Conservation (phyloP, 2,888 invertebrate genomes). For the Lepidonotus clava region DNA sequence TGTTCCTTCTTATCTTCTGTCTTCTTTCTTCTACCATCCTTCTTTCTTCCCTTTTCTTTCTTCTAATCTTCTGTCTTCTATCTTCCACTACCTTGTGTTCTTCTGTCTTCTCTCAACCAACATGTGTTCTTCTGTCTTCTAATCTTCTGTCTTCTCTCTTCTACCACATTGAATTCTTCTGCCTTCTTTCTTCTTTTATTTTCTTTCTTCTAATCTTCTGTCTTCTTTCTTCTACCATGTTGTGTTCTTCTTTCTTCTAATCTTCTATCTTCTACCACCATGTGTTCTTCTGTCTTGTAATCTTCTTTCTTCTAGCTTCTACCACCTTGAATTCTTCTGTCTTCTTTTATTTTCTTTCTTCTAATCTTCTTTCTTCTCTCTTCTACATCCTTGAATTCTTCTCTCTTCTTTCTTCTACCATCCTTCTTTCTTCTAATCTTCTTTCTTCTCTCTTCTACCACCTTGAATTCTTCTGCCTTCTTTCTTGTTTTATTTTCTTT, state of each 20-base stretch:
- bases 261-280: neutral
- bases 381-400: neutral
- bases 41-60: slow-evolving; percentile 32
- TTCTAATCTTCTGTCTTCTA: neutral
- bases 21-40: neutral
- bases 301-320: neutral
- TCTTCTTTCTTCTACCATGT: neutral
- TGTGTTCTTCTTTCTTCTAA: too few relatives aligned
- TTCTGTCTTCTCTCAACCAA: neutral
- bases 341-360: slow-evolving; percentile 14
- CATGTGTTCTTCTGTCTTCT: neutral
- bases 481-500: neutral
- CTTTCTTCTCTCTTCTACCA: neutral
- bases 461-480: too few relatives aligned
- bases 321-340: neutral
- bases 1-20: too few relatives aligned
- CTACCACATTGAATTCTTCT: too few relatives aligned
- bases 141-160: neutral
- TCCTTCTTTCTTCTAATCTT: neutral
- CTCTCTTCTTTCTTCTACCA: neutral
- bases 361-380: neutral
- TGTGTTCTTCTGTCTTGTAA: neutral
- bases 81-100: neutral
- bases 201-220: slow-evolving; percentile 1
- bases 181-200: neutral